Conservation (phyloP, 2,113 vertebrate genomes). For the Leucoraja erinaceus region DNA sequence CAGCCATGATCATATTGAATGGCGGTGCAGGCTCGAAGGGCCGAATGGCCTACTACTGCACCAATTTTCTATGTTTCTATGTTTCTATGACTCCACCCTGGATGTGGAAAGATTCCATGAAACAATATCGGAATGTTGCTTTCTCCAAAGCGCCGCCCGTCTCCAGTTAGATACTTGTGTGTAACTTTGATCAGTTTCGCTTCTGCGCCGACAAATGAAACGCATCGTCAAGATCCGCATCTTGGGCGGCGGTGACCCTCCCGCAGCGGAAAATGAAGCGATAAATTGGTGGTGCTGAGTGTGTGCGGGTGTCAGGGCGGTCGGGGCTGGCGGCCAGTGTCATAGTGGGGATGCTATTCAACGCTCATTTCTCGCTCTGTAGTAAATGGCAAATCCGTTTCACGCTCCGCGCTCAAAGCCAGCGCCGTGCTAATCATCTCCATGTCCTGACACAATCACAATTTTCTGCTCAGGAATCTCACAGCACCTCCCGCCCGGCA, state of each 20-base stretch:
- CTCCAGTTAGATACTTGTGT: not conserved
- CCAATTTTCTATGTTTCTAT: no score
- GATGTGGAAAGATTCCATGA: no score
- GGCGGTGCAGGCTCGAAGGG: no score
- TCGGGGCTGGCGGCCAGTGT: not conserved
- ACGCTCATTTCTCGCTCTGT: constrained; percentile 10
- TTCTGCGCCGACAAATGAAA: no score
- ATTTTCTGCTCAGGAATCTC: constrained; percentile 23
- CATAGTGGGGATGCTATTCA: constrained; percentile 28
- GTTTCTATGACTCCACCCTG: no score
- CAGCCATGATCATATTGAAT: no score
- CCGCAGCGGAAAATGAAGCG: constrained; percentile 1
- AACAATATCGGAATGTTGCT: no score
- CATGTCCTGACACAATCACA: constrained; percentile 36
- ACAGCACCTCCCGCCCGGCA: not conserved
- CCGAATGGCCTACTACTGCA: no score
- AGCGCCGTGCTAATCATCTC: constrained; percentile 23
- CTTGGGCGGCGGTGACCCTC: not conserved
- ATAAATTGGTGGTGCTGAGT: constrained; percentile 4
- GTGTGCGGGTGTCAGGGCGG: not conserved
- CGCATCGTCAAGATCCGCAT: not conserved
- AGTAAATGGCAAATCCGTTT: constrained; percentile 30
- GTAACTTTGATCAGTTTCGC: no score
- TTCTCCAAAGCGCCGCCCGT: no score
- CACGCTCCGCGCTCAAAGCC: constrained; percentile 9